Base-by-base conservation (phyloP, 2,797 vertebrate species). In the Craterocephalus amniculus region DNA sequence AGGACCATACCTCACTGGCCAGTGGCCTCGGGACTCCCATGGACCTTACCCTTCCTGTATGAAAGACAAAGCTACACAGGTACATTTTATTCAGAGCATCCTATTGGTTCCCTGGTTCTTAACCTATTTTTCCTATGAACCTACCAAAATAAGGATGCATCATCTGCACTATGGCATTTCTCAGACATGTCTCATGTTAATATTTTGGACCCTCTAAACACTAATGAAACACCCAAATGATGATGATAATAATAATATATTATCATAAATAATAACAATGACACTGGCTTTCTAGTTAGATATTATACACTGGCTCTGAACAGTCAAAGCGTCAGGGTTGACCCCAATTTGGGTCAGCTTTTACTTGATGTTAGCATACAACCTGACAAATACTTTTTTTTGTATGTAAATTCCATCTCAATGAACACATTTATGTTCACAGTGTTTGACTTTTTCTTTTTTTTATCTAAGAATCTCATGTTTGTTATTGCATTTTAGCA, bases 21-120 rank as follows among this genome's bases (percentile, higher is more conserved):
- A 99, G 92, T 99, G 97, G 97, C 97, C 97, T 40, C 95, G 96
- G 72, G 97, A 99, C 88, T 92, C 93, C 43, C 95, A 97, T 59
- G 93, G 94, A 86, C 95, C 96, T 68, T 96, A 97, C 91, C 94
- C 95, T 67, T 97, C 95, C 76, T 98, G 95, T 83, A 98, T 98
- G 97, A 98, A 96, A 92, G 97, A 99, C 93, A 98, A 99, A 95
- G 94, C 97, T 83, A 99, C 97, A 72, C 97, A 99, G 97, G 97
- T 99, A 95, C 83, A 69, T 4, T 4, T 12, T 48, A 4, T 65
- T 67, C 48, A 45, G 1, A 40, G 12, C 51, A 58, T 36, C 11
- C n/a, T n/a, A n/a, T n/a, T n/a, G n/a, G n/a, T n/a, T n/a, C n/a
- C n/a, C n/a, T n/a, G n/a, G n/a, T n/a, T n/a, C n/a, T n/a, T n/a